Evolutionary conservation across 2,888 invertebrate genomes (phyloP), one percentile per base, ranked within the genome.

Genomic region (Lottia scabra): DNA sequence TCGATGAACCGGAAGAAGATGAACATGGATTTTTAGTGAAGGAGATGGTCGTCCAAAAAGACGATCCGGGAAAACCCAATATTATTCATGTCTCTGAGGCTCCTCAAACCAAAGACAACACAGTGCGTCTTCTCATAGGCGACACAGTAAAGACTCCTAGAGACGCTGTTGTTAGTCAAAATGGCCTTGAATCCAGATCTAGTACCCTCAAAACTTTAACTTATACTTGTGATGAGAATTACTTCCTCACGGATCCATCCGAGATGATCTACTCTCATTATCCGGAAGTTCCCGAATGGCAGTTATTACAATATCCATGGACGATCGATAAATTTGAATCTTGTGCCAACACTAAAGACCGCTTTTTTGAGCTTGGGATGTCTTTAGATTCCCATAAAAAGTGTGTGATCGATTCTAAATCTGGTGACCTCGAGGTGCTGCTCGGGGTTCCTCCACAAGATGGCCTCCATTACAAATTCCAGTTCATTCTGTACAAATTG

Each of bases 171-270:
- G n/a, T n/a, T 16, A 26, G n/a, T 27, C 26, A 19, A 10, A 64
- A 38, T 16, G 10, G 30, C 8, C 26, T 10, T 4, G 30, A 64
- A 13, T n/a, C 38, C 27, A 15, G 19, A n/a, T 19, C 65, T 64
- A 38, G n/a, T 63, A 19, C 38, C 26, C n/a, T 6, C 10, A 19
- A 12, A 56, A 75, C 80, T 19, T 75, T 76, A 43, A 70, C 78
- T 30, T 87, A 85, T 70, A 75, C 75, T 38, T 78, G 82, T 46
- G 87, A 87, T 73, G 87, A 87, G 72, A 85, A 84, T 73, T 87
- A 84, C 72, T 87, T 87, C 78, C 79, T 87, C 23, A 80, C 86
- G 1, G 87, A 87, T 68, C 87, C 87, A 2, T 83, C 85, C 38
- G 80, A 82, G 69, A 68, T 87, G 27, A 81, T 83, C 13, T 79